Evolutionary conservation across 1,140 invertebrate genomes (phyloP), one percentile per base, ranked within the genome.

Genomic region (Hyphantria cunea): DNA sequence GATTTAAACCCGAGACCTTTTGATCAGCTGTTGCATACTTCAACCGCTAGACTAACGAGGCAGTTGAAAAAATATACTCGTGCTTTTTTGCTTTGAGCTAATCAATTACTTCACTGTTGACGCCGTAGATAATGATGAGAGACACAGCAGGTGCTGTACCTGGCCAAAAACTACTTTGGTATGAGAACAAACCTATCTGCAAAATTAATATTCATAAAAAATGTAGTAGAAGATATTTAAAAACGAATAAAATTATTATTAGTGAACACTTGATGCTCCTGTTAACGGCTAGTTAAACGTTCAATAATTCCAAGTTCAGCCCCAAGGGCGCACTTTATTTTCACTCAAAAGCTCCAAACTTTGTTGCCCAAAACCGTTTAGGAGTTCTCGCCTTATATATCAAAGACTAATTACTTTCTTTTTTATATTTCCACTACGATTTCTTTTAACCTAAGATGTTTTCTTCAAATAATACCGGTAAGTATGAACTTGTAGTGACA

Each of bases 381-480:
- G 8, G 11, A 37, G 7, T 7, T 11, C 34, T 11, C 8, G 34
- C 7, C 34, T 37, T 11, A 37, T 11, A 7, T 4, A 11, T 25
- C 17, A 25, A 25, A 25, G 17, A 3, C 17, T 37, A 37, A 37
- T 37, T 37, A 37, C 34, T 37, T 37, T 37, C 11, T 11, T 10
- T 37, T 37, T 3, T 37, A 25, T 25, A 25, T 25, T 5, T 25
- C 5, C 17, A 37, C 0, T 3, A 37, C 34, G 34, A 37, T 37
- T 37, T 2, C 34, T 10, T 10, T 10, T 11, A 37, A 37, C 8
- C 7, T 11, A 7, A 37, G 7, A 34, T 3, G 6, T 32, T 48
- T 31, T 13, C 48, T 25, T 5, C 45, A 48, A 58, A 37, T 34
- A 49, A 31, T 12, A 48, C 55, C 17, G 17, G 17, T 25, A 58